These are phyloP conservation scores for Mystacornis crossleyi DNA, from an alignment of 2,113 vertebrate species.

Conservation along the genomic window DNA sequence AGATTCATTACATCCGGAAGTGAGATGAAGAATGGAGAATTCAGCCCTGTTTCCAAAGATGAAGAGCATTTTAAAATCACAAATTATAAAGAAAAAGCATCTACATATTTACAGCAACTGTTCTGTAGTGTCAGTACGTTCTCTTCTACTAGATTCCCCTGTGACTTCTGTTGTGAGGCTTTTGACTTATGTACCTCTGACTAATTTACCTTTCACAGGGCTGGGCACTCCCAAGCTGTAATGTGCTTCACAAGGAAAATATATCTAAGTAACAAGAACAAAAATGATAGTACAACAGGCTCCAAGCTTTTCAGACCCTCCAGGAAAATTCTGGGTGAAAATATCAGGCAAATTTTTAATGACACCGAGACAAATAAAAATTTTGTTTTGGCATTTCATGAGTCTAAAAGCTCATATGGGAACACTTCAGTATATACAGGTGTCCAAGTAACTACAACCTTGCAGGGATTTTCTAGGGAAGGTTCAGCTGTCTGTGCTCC, in stretches of 20 bases:
- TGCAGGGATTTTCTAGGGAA: not conserved
- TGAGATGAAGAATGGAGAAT: not conserved
- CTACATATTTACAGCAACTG: not conserved
- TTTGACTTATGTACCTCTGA: not conserved
- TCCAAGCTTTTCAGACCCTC: not conserved
- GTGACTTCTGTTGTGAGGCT: not conserved
- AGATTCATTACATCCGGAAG: not conserved
- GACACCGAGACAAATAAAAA: not conserved
- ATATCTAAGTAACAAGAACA: not conserved
- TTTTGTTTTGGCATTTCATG: not conserved
- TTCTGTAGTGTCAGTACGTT: not conserved
- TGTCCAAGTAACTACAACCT: not conserved
- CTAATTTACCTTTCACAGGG: not conserved
- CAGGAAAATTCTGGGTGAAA: not conserved
- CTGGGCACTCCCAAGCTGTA: not conserved
- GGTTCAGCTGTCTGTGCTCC: not conserved
- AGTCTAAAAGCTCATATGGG: not conserved
- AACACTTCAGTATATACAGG: not conserved
- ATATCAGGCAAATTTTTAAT: not conserved
- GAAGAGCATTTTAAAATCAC: not conserved
- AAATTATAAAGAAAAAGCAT: not conserved
- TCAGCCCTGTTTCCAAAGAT: not conserved
- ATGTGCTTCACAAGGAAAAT: not conserved
- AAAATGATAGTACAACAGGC: not conserved
- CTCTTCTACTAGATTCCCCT: not conserved